A percentile compares a stretch with the other conserved stretches of the same genome.
These are phyloP conservation scores for Cenopis cana DNA, from an alignment of 2,888 invertebrate genomes.

Conservation along the genomic window DNA sequence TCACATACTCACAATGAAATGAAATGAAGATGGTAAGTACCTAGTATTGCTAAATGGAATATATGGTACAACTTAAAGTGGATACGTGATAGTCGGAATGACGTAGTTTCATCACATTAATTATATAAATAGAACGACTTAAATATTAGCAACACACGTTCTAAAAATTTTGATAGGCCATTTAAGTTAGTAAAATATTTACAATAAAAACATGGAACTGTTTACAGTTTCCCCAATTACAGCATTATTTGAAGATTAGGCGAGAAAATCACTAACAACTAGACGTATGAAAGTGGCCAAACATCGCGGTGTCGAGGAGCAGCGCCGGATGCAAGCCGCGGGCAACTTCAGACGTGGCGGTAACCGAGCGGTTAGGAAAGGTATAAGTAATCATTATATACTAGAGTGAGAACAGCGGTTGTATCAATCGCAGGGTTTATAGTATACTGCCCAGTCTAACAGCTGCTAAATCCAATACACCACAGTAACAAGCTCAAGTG, in stretches of 20 bases:
- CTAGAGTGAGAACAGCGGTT: slow-evolving; percentile 4
- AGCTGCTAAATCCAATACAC: neutral
- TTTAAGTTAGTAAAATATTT: slow-evolving; percentile 81
- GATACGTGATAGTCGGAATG: slow-evolving; percentile 56
- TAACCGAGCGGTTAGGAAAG: neutral
- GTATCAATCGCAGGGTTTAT: neutral
- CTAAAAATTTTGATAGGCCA: slow-evolving; percentile 77
- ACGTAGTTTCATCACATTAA: slow-evolving; percentile 52
- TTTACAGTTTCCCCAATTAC: slow-evolving; percentile 75
- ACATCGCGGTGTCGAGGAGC: slow-evolving; percentile 46
- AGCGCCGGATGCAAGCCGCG: slow-evolving; percentile 2
- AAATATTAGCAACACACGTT: slow-evolving; percentile 77
- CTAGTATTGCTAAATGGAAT: slow-evolving; percentile 60
- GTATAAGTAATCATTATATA: neutral
- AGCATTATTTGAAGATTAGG: slow-evolving; percentile 79
- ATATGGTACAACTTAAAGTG: slow-evolving; percentile 48
- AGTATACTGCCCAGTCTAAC: neutral
- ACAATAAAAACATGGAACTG: slow-evolving; percentile 79
- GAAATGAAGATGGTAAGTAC: slow-evolving; percentile 40
- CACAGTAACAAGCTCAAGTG: neutral
- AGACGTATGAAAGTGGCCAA: slow-evolving; percentile 62
- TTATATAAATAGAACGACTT: slow-evolving; percentile 68
- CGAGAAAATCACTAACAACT: slow-evolving; percentile 79
- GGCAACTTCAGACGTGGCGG: neutral
- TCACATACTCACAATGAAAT: slow-evolving; percentile 18